Conservation (phyloP, 2,113 vertebrate species). For the Phasianus colchicus region DNA sequence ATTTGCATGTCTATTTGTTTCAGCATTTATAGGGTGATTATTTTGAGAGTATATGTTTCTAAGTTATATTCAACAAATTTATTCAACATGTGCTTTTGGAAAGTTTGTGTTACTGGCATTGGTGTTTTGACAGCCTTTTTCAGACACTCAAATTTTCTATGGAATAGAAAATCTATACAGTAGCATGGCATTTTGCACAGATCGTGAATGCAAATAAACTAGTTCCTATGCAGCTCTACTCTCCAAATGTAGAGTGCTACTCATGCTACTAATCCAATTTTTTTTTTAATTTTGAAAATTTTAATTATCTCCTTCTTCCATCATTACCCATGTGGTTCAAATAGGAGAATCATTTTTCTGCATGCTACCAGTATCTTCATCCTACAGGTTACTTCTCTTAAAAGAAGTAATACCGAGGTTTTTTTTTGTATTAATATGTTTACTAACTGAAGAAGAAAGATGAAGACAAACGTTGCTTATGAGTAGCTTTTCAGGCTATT, state of each 20-base stretch:
- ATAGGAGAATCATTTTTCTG: neutral
- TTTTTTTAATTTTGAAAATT: neutral
- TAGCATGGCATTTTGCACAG: neutral
- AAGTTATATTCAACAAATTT: neutral
- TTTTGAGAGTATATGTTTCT: neutral
- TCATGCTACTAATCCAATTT: accelerated
- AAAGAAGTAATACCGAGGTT: neutral
- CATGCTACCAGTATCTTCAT: neutral
- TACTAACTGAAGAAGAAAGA: neutral
- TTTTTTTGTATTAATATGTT: neutral
- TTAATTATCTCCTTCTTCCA: neutral
- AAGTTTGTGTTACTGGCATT: neutral
- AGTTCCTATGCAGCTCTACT: neutral
- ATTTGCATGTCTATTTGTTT: neutral
- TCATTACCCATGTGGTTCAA: neutral
- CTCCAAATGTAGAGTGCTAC: neutral
- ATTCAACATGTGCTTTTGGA: neutral
- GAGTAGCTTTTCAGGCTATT: neutral
- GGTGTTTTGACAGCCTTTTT: neutral
- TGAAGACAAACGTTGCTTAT: neutral
- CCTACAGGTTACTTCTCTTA: neutral
- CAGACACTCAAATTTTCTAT: neutral
- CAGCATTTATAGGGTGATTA: neutral
- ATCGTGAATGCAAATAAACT: neutral
- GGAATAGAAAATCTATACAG: neutral